phyloP scores from a whole-genome alignment of 2,113 vertebrate species.

The Patagioenas fasciata region DNA sequence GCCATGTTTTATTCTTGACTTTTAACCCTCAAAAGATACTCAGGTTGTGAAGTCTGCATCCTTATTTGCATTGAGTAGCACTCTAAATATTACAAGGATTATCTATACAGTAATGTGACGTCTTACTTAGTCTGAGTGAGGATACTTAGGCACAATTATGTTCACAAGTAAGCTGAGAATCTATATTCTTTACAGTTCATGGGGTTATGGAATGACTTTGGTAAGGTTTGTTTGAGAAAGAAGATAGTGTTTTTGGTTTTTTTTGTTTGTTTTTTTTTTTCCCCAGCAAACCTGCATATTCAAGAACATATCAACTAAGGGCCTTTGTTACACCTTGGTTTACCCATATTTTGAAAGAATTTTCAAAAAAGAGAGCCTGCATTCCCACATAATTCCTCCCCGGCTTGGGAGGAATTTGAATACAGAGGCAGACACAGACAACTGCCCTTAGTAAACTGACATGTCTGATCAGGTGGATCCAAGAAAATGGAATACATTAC shows the following conservation, averaged over 20 bases:
- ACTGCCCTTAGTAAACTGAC: neutral
- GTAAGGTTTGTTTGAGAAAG: neutral
- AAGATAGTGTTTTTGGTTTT: neutral
- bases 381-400: neutral
- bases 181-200: neutral
- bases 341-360: neutral
- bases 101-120: neutral
- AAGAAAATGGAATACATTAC: neutral
- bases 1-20: neutral
- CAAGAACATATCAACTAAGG: neutral
- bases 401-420: neutral
- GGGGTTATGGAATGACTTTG: neutral
- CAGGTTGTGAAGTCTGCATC: neutral
- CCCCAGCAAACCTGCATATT: neutral
- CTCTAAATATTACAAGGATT: neutral
- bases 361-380: neutral
- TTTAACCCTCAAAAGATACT: neutral
- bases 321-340: neutral
- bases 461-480: neutral
- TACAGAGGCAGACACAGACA: neutral
- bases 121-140: neutral
- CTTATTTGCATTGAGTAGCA: neutral
- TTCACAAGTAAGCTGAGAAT: neutral
- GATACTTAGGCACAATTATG: neutral
- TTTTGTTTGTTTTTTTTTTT: neutral